Evolutionary conservation across 2,888 invertebrate species (phyloP), one percentile per base, ranked within the genome.

Genomic region (Capitulum mitella): DNA sequence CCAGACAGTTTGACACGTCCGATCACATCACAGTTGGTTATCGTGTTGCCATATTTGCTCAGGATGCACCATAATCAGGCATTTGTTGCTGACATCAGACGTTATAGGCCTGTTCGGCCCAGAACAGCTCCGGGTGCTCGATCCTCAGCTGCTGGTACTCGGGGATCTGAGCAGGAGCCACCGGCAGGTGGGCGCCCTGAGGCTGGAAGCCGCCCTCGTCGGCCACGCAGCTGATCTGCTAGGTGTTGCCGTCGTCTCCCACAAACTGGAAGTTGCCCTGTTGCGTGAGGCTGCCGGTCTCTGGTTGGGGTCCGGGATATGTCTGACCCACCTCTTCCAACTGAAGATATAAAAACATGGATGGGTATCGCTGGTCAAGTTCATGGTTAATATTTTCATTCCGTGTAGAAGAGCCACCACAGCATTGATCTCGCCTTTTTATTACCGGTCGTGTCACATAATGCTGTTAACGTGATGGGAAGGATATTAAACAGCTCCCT

Each of bases 201-300:
- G 76, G 76, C 76, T 76, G 76, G 76, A 76, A 76, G n/a, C 76
- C 76, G 29, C 48, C 32, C 76, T 76, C 46, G 76, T 46, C 32
- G 46, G 76, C 76, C 19, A 32, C 19, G 76, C 46, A 76, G 29
- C 1, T 46, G 29, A 48, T 19, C 32, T 3, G 37, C 46, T 76
- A 76, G 43, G 46, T 76, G 16, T 46, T 46, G 76, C 76, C 76
- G 76, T 76, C 76, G 29, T 76, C 46, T n/a, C 76, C 76, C n/a
- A 76, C 43, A 29, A 10, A 76, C 16, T 2, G 6, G 48, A 32
- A 76, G 46, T 10, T 26, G 46, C 76, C 76, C 16, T 19, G 32
- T 19, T 37, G 26, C 16, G 37, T 22, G 10, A 76, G n/a, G 29
- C 26, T 19, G n/a, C 76, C 76, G 14, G n/a, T 32, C 29, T 46